These are phyloP conservation scores for Plodia interpunctella DNA, from an alignment of 1,140 invertebrate species.

Conservation along the genomic window DNA sequence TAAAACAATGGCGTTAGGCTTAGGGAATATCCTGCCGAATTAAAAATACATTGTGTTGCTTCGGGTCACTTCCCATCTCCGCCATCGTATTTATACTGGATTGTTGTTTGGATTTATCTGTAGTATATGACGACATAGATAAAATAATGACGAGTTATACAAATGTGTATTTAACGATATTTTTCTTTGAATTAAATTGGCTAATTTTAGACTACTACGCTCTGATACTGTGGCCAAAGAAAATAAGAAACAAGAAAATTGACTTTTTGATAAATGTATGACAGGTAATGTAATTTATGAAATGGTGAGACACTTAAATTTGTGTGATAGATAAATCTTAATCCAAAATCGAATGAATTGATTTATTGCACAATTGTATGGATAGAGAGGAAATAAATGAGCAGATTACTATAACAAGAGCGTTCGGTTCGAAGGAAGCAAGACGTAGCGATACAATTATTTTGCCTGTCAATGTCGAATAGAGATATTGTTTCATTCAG, in stretches of 20 bases:
- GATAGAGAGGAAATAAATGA: not conserved
- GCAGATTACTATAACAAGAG: not conserved
- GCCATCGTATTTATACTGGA: not conserved
- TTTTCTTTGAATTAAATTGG: no score
- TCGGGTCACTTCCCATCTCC: constrained; percentile 3
- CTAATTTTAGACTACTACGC: no score
- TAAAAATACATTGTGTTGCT: constrained; percentile 14
- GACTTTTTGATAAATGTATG: no score
- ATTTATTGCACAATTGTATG: not conserved
- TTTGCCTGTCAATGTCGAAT: not conserved
- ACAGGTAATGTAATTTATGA: no score
- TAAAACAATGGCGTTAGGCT: constrained; percentile 15
- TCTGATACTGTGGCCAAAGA: no score
- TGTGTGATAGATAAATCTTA: not conserved
- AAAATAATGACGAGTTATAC: no score
- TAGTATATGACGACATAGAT: no score
- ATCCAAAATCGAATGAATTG: not conserved
- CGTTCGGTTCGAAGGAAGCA: not conserved
- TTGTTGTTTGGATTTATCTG: not conserved
- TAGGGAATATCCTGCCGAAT: constrained; percentile 13
- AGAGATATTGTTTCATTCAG: not conserved
- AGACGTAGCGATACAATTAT: not conserved
- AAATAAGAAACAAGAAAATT: not conserved
- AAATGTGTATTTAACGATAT: not conserved
- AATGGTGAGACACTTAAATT: no score